These are phyloP conservation scores for Mimachlamys varia DNA, from an alignment of 2,888 invertebrate species.

Conservation along the genomic window DNA sequence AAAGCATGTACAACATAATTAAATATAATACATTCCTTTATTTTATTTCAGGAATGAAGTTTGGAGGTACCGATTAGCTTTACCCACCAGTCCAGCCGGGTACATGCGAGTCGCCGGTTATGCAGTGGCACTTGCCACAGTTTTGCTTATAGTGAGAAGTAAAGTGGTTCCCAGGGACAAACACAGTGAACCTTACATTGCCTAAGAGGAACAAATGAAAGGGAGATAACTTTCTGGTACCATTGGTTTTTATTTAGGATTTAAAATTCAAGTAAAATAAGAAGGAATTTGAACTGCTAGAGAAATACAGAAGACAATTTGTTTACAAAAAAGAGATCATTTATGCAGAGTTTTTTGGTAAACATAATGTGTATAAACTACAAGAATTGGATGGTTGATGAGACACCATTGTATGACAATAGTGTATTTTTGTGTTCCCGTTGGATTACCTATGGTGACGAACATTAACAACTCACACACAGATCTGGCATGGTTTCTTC, in stretches of 20 bases:
- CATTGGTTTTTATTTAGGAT: not conserved
- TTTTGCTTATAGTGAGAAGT: not conserved
- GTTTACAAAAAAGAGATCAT: no score
- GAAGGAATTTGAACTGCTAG: not conserved
- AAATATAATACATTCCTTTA: not conserved
- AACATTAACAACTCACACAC: no score
- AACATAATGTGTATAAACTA: no score
- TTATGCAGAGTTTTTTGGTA: no score
- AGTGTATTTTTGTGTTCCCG: no score
- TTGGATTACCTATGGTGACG: no score
- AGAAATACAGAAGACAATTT: not conserved
- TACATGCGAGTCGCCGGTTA: not conserved
- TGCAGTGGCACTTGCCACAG: not conserved
- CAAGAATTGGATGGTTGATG: no score
- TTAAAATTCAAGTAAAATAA: not conserved
- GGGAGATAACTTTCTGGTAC: not conserved
- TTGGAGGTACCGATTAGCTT: not conserved
- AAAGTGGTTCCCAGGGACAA: not conserved
- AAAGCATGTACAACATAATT: no score
- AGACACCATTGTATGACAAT: no score
- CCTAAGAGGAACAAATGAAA: not conserved
- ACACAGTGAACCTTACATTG: not conserved
- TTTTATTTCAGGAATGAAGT: conserved; percentile 29
- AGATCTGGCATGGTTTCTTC: no score
- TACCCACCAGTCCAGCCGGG: not conserved